Evolutionary conservation across 2,113 vertebrate species (phyloP).

Genomic region (Semicossyphus pulcher): DNA sequence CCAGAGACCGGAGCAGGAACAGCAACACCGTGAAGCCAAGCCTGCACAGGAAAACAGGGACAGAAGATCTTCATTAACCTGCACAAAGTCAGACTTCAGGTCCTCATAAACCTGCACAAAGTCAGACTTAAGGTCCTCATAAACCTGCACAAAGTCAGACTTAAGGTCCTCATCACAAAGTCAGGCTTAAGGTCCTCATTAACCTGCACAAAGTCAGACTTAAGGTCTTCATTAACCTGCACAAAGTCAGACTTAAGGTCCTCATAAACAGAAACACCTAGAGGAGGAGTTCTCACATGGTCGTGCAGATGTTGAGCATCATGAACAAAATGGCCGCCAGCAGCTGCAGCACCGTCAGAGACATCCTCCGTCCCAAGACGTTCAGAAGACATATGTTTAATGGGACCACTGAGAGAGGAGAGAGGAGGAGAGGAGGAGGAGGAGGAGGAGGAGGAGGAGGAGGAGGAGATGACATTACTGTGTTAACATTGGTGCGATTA

Average conservation of each 20-base stretch:
- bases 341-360: conserved; percentile 88
- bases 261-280: background rate
- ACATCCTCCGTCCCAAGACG: conserved; percentile 86
- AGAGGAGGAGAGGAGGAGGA: background rate
- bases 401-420: conserved; percentile 86
- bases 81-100: background rate
- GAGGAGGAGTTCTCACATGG: conserved; percentile 89
- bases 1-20: conserved; percentile 91
- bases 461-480: background rate
- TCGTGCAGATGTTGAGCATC: conserved; percentile 91
- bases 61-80: background rate
- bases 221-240: background rate
- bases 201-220: background rate
- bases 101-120: background rate
- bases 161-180: background rate
- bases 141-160: background rate
- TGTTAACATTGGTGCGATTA: too few relatives aligned
- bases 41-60: conserved; percentile 67
- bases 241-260: background rate
- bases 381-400: conserved; percentile 91
- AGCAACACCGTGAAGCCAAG: conserved; percentile 87
- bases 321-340: conserved; percentile 89
- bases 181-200: background rate
- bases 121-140: background rate
- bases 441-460: background rate